phyloP scores from a whole-genome alignment of 2,113 vertebrate species.

The Megaceryle torquata region DNA sequence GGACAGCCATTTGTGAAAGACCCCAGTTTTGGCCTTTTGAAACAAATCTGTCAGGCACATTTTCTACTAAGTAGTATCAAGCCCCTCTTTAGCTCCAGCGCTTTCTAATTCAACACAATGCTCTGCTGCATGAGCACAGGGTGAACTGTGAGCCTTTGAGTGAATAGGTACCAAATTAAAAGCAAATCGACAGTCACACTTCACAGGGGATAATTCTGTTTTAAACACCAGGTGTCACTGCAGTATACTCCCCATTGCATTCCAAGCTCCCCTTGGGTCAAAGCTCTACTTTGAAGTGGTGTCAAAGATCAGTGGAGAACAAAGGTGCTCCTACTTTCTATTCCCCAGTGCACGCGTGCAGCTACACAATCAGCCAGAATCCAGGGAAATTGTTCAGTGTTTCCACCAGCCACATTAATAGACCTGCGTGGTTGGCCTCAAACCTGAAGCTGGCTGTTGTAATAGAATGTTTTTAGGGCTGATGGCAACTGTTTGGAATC shows the following conservation, averaged over 20 bases:
- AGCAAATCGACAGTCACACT: not conserved
- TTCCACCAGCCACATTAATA: not conserved
- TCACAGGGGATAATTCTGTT: not conserved
- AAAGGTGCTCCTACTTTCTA: not conserved
- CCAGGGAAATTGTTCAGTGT: not conserved
- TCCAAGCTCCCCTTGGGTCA: not conserved
- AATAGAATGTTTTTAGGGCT: not conserved
- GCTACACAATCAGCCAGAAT: not conserved
- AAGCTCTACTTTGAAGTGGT: not conserved
- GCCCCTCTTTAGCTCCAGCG: not conserved
- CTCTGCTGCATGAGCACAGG: not conserved
- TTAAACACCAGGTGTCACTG: slow-evolving; percentile 64
- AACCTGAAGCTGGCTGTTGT: not conserved
- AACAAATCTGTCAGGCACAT: not conserved
- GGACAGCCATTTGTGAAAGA: not conserved
- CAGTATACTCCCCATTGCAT: not conserved
- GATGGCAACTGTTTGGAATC: not conserved
- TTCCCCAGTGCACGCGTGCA: not conserved
- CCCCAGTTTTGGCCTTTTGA: slow-evolving; percentile 1
- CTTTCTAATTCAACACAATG: slow-evolving; percentile 3
- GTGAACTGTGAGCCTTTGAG: not conserved
- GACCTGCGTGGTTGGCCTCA: not conserved
- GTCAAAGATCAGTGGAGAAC: not conserved
- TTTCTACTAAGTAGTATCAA: not conserved
- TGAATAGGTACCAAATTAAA: not conserved